These are phyloP conservation scores for Lutraria rhynchaena DNA, from an alignment of 1,140 invertebrate genomes.

Conservation along the genomic window DNA sequence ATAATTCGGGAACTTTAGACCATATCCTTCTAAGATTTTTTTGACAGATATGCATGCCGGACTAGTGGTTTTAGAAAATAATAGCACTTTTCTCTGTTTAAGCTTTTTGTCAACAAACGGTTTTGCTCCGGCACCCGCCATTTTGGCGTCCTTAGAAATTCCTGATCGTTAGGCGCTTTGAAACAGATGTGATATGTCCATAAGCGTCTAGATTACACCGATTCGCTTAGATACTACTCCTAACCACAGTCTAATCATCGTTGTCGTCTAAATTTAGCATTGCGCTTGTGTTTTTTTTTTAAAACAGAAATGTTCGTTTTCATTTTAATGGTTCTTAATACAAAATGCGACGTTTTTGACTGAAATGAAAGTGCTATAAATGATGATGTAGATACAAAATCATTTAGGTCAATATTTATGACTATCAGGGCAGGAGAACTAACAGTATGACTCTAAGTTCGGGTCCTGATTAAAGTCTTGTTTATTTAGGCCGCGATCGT, in stretches of 20 bases:
- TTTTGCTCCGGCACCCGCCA: slow-evolving; percentile 68
- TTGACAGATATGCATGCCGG: slow-evolving; percentile 73
- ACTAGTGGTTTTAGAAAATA: slow-evolving; percentile 77
- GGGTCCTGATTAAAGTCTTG: no score
- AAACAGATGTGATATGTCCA: not conserved
- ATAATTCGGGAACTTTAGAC: slow-evolving; percentile 63
- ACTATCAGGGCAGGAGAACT: no score
- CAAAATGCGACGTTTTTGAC: no score
- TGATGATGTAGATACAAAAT: no score
- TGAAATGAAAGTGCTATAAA: no score
- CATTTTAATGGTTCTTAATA: no score
- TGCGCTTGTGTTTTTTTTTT: no score
- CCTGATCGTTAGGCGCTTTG: slow-evolving; percentile 7
- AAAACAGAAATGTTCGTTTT: no score
- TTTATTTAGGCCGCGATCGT: no score
- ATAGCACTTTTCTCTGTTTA: slow-evolving; percentile 74
- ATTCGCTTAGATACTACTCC: slow-evolving; percentile 10
- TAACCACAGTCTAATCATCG: not conserved
- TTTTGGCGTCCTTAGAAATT: slow-evolving; percentile 61
- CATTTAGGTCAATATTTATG: no score
- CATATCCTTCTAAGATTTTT: slow-evolving; percentile 68
- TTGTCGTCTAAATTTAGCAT: no score
- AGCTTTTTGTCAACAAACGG: slow-evolving; percentile 78
- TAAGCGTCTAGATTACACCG: not conserved
- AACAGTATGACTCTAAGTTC: no score